A percentile compares a stretch with the other conserved stretches of the same genome.
phyloP scores from a whole-genome alignment of 2,797 vertebrate species.

The Remorina albescens region DNA sequence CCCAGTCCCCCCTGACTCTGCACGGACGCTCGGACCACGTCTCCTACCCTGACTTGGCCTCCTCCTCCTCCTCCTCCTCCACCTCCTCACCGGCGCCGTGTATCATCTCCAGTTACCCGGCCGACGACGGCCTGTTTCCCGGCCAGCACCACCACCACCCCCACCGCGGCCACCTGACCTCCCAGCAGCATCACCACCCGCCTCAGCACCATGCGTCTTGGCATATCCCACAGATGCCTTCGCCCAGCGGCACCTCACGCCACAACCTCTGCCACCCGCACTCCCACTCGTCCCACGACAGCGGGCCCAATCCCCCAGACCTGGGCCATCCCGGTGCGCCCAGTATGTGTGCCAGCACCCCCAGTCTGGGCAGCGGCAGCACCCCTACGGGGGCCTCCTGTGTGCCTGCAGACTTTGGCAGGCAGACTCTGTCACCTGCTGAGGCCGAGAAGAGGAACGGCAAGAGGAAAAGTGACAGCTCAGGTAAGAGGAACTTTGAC shows the following conservation, averaged over 20 bases:
- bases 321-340: conserved; percentile 90
- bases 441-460: conserved; percentile 93
- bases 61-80: conserved; percentile 89
- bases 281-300: conserved; percentile 76
- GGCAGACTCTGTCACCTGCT: conserved; percentile 93
- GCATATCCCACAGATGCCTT: conserved; percentile 96
- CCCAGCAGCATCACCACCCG: conserved; percentile 89
- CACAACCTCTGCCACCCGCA: conserved; percentile 93
- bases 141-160: conserved; percentile 87
- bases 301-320: conserved; percentile 81
- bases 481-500: conserved; percentile 87
- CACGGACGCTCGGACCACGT: conserved; percentile 97
- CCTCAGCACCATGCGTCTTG: conserved; percentile 91
- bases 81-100: conserved; percentile 92
- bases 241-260: conserved; percentile 81
- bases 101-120: conserved; percentile 93
- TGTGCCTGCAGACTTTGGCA: conserved; percentile 93
- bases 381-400: conserved; percentile 92
- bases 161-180: conserved; percentile 78
- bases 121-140: conserved; percentile 92
- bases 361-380: conserved; percentile 89
- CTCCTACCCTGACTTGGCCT: conserved; percentile 95
- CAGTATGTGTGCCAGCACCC: conserved; percentile 91
- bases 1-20: conserved; percentile 93
- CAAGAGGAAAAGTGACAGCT: conserved; percentile 97